Conservation (phyloP, 1,140 invertebrate genomes). For the Drosophila arizonae region DNA sequence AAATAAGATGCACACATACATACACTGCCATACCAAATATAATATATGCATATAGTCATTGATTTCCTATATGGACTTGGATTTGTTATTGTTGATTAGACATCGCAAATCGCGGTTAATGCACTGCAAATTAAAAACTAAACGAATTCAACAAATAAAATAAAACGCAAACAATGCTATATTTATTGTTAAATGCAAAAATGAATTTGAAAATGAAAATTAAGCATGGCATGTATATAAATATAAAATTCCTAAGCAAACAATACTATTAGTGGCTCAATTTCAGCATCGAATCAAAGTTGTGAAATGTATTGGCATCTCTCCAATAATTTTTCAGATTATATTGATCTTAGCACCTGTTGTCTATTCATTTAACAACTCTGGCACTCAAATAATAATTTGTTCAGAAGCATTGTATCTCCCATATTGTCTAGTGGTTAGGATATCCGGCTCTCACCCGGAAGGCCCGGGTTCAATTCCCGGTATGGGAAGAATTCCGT, state of each 20-base stretch:
- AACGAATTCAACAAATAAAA: constrained; percentile 14
- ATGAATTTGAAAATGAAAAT: not conserved
- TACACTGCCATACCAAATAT: not conserved
- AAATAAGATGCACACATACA: constrained; percentile 27
- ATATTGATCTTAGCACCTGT: no score
- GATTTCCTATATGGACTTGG: constrained; percentile 47
- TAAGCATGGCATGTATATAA: no score
- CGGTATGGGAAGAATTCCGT: constrained; percentile 87
- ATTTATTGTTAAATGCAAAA: constrained; percentile 23
- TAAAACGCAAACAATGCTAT: constrained; percentile 41
- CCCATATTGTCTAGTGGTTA: constrained; percentile 53
- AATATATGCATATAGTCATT: not conserved
- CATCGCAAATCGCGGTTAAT: constrained; percentile 54
- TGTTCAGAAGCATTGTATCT: no score
- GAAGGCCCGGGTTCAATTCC: constrained; percentile 93
- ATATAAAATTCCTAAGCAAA: no score
- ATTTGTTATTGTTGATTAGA: constrained; percentile 38
- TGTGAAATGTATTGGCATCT: no score
- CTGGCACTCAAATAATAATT: no score
- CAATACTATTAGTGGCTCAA: no score
- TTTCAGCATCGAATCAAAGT: no score
- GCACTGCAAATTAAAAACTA: constrained; percentile 39
- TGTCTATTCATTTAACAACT: no score
- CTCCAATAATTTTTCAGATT: no score
- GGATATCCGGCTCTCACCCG: constrained; percentile 85